Evolutionary conservation across 2,113 vertebrate genomes (phyloP).

Genomic region (Ibidorhyncha struthersii): DNA sequence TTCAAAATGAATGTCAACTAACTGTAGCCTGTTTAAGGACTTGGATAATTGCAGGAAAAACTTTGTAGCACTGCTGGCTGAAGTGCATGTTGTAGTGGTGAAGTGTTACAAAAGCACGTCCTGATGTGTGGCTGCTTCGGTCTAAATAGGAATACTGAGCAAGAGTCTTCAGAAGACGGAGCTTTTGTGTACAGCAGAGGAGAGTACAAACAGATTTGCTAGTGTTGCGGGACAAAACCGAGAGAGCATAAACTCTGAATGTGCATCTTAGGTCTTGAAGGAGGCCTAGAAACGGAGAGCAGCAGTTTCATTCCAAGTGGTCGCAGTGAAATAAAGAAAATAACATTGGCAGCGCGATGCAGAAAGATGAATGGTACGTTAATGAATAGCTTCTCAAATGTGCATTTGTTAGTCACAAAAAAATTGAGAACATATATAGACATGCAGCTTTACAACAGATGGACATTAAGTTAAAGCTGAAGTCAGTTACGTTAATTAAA

Average conservation of each 20-base stretch:
- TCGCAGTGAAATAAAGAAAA: neutral
- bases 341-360: neutral
- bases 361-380: slow-evolving; percentile 5
- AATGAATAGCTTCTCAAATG: slow-evolving; percentile 17
- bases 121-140: neutral
- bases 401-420: slow-evolving; percentile 42
- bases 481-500: slow-evolving; percentile 50
- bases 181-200: neutral
- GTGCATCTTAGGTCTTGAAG: neutral
- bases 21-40: slow-evolving; percentile 28
- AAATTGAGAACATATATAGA: neutral
- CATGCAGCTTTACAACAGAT: slow-evolving; percentile 11
- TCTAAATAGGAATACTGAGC: neutral
- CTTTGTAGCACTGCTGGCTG: neutral
- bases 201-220: neutral
- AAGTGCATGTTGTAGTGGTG: neutral
- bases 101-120: neutral
- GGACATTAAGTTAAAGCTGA: slow-evolving; percentile 23
- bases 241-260: neutral
- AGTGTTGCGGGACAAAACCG: neutral
- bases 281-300: neutral
- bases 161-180: neutral
- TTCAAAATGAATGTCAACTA: slow-evolving; percentile 42
- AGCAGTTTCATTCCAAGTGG: neutral
- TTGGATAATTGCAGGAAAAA: slow-evolving; percentile 47